Conservation (phyloP, 2,888 invertebrate species). For the Agrochola lota region DNA sequence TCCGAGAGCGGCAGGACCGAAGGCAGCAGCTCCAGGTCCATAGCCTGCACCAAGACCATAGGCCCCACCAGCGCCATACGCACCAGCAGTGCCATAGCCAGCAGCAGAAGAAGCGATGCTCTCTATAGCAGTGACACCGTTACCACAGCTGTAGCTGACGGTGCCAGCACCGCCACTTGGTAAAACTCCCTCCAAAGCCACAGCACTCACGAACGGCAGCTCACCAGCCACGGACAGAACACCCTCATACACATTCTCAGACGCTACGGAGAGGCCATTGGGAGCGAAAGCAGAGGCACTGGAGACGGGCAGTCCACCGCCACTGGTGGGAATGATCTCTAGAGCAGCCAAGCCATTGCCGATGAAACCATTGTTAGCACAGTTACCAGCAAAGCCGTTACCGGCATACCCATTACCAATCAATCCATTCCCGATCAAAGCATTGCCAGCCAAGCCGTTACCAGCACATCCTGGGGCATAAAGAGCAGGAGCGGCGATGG, state of each 20-base stretch:
- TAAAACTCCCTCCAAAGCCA: neutral
- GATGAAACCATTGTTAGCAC: no score
- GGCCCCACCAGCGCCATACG: slow-evolving; percentile 15
- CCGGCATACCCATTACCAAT: no score
- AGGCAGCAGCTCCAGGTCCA: no score
- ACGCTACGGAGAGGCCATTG: neutral
- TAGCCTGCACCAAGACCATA: no score
- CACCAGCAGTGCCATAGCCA: slow-evolving; percentile 3
- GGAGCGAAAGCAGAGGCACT: neutral
- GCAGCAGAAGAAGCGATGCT: slow-evolving; percentile 1
- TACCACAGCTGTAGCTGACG: slow-evolving; percentile 68
- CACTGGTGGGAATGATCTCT: neutral
- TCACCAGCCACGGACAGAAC: neutral
- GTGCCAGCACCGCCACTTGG: slow-evolving; percentile 17
- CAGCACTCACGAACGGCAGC: neutral
- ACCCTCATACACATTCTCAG: neutral
- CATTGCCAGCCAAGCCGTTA: no score
- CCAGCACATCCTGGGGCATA: no score
- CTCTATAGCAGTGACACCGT: neutral
- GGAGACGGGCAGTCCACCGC: neutral
- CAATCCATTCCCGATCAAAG: no score
- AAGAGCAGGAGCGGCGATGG: no score
- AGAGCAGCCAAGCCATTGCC: neutral
- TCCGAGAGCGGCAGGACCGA: no score
- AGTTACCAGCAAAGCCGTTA: no score